These are phyloP conservation scores for Diplodus puntazzo DNA, from an alignment of 2,797 vertebrate species.

Conservation along the genomic window DNA sequence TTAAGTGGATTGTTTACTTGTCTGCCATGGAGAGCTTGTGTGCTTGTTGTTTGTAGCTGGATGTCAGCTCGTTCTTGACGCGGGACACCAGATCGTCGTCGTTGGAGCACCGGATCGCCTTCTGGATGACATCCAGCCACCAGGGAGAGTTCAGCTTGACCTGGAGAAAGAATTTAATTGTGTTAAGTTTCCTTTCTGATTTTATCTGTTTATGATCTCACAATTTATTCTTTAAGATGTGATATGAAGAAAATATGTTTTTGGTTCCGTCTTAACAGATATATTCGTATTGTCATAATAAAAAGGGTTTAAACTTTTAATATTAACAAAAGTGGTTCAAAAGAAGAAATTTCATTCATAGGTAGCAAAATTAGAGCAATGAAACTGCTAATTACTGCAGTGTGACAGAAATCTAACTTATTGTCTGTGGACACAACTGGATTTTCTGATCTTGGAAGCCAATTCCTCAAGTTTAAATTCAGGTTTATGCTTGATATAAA, in stretches of 20 bases:
- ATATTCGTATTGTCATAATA: too few relatives aligned
- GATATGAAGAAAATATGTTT: neutral
- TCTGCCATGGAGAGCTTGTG: constrained; percentile 95
- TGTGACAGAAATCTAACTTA: neutral
- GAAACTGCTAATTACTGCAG: neutral
- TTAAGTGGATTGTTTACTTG: constrained; percentile 86
- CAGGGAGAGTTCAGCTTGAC: constrained; percentile 92
- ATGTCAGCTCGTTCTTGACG: constrained; percentile 94
- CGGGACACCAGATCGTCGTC: constrained; percentile 95
- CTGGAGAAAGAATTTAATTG: constrained; percentile 71
- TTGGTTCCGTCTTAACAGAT: neutral
- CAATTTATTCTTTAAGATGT: neutral
- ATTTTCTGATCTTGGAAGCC: neutral
- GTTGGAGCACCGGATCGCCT: constrained; percentile 82
- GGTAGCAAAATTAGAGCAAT: neutral
- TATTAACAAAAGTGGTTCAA: neutral
- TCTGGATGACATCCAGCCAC: constrained; percentile 96
- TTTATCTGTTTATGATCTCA: neutral
- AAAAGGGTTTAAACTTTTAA: too few relatives aligned
- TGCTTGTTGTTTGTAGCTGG: constrained; percentile 94
- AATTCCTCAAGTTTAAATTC: neutral
- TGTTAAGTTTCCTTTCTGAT: neutral
- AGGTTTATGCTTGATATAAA: neutral
- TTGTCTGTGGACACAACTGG: neutral
- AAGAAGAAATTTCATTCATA: too few relatives aligned